These are phyloP conservation scores for Tachina grossa DNA, from an alignment of 2,888 invertebrate genomes.

Conservation along the genomic window DNA sequence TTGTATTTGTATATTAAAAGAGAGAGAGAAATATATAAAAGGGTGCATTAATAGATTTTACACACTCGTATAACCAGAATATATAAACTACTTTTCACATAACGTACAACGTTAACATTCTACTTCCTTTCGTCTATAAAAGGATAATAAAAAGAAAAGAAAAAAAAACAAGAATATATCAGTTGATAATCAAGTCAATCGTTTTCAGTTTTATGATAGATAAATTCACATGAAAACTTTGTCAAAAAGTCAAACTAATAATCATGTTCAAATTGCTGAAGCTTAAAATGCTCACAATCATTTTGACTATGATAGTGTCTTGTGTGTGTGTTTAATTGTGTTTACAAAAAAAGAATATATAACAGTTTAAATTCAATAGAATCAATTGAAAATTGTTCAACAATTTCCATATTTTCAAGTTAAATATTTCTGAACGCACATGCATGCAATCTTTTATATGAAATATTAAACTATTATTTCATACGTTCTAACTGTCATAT, in stretches of 20 bases:
- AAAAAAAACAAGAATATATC: constrained; percentile 1
- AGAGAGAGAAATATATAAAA: background rate
- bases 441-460: constrained; percentile 7
- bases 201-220: background rate
- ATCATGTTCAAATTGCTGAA: constrained; percentile 13
- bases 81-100: background rate
- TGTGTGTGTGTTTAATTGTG: constrained; percentile 40
- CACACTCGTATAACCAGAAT: background rate
- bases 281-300: background rate
- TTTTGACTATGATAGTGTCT: background rate
- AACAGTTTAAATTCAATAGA: constrained; percentile 40
- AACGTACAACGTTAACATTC: background rate
- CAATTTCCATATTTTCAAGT: constrained; percentile 50
- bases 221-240: constrained; percentile 1
- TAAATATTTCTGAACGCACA: background rate
- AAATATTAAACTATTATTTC: constrained; percentile 35
- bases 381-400: constrained; percentile 61
- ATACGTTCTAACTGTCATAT: constrained; percentile 10
- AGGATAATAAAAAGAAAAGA: constrained; percentile 21
- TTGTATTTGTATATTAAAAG: background rate
- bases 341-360: background rate
- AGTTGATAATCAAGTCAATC: constrained; percentile 18
- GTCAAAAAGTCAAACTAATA: background rate
- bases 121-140: background rate
- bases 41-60: background rate